phyloP scores from a whole-genome alignment of 2,797 vertebrate genomes.

The Champsocephalus esox region DNA sequence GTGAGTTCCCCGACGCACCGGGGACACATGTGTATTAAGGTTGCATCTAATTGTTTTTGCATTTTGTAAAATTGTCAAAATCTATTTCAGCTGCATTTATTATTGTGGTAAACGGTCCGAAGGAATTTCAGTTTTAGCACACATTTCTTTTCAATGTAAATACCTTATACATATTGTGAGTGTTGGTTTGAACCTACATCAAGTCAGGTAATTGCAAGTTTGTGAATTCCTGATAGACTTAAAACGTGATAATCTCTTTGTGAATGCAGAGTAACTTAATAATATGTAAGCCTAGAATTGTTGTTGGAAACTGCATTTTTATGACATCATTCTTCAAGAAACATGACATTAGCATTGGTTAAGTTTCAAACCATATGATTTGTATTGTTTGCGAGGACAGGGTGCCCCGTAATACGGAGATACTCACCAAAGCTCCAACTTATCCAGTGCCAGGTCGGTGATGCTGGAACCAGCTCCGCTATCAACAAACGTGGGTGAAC shows the following conservation, averaged over 20 bases:
- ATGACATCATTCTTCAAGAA: neutral
- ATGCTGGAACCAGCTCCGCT: slow-evolving; percentile 64
- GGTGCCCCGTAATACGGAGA: neutral
- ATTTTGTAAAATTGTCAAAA: neutral
- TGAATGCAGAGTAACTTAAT: neutral
- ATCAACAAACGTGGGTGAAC: slow-evolving; percentile 78
- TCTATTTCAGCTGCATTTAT: neutral
- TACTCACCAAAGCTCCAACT: slow-evolving; percentile 83
- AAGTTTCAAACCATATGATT: neutral
- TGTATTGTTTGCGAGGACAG: neutral
- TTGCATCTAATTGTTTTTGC: neutral
- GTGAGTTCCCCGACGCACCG: too few species aligned
- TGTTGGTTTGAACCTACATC: neutral
- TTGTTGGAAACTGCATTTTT: neutral
- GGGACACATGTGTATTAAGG: too few species aligned
- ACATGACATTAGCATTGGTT: neutral
- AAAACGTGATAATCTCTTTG: neutral
- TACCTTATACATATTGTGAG: neutral
- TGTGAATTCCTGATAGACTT: neutral
- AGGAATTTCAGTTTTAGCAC: neutral
- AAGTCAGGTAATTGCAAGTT: neutral
- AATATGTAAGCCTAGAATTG: neutral
- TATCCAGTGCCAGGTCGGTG: slow-evolving; percentile 77
- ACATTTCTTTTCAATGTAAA: too few species aligned
- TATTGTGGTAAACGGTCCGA: neutral